These are phyloP conservation scores for Nycticorax nycticorax DNA, from an alignment of 2,113 vertebrate genomes.

Conservation along the genomic window DNA sequence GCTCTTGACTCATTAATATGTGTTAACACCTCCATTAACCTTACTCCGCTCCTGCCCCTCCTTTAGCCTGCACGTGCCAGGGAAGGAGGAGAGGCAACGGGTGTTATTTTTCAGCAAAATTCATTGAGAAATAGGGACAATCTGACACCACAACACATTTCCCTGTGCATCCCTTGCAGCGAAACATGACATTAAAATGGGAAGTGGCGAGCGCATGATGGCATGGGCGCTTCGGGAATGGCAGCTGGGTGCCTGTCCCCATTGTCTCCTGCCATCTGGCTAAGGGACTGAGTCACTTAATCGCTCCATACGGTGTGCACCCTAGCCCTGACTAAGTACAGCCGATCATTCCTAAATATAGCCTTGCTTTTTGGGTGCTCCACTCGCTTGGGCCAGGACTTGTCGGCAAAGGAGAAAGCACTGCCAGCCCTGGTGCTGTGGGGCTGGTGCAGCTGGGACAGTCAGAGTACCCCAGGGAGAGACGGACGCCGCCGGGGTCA, in stretches of 20 bases:
- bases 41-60: not conserved
- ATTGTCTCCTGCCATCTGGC: not conserved
- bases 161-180: not conserved
- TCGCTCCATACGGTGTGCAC: no score
- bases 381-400: not conserved
- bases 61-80: not conserved
- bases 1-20: accelerated
- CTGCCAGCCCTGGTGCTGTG: not conserved
- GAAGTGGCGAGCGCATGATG: not conserved
- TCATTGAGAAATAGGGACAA: not conserved
- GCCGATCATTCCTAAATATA: not conserved
- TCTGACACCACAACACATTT: not conserved
- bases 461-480: accelerated
- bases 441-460: accelerated
- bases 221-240: not conserved
- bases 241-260: conserved; percentile 3
- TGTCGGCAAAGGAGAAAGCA: not conserved
- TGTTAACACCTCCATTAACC: not conserved
- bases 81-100: not conserved
- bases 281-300: not conserved
- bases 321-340: not conserved
- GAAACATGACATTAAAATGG: not conserved
- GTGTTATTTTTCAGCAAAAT: not conserved
- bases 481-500: not conserved
- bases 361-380: not conserved